These are phyloP conservation scores for Nomada ferruginata DNA, from an alignment of 2,888 invertebrate species.

Conservation along the genomic window DNA sequence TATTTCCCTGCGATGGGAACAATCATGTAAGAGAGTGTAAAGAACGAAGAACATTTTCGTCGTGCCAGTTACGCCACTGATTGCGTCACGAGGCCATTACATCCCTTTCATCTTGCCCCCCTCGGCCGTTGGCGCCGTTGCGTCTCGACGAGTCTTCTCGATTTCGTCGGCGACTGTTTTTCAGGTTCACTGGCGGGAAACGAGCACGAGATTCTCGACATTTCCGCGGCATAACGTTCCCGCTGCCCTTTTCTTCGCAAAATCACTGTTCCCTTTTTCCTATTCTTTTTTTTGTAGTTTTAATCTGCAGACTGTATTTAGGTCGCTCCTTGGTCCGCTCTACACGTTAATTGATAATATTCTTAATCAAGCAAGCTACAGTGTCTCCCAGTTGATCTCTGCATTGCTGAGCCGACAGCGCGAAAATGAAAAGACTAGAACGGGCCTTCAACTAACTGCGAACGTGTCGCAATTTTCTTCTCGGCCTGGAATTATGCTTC, in stretches of 20 bases:
- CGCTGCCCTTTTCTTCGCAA: not conserved
- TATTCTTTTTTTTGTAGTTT: not conserved
- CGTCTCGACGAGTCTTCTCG: constrained; percentile 44
- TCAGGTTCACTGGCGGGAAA: constrained; percentile 47
- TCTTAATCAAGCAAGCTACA: not conserved
- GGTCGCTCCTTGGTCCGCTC: constrained; percentile 1
- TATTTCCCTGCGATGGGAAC: not conserved
- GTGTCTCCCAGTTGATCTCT: constrained; percentile 12
- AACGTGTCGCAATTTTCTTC: constrained; percentile 27
- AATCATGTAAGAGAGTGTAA: not conserved
- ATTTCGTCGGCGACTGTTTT: constrained; percentile 46
- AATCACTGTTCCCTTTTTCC: not conserved
- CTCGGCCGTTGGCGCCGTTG: constrained; percentile 40
- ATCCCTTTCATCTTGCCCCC: constrained; percentile 46
- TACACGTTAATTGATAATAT: constrained; percentile 21
- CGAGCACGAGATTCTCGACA: constrained; percentile 43
- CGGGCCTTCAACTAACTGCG: constrained; percentile 2
- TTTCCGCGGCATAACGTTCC: constrained; percentile 56
- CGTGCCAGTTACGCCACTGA: constrained; percentile 44
- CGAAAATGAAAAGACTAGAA: constrained; percentile 18
- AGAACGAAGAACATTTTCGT: constrained; percentile 18
- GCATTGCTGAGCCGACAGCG: constrained; percentile 17
- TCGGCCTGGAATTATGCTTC: constrained; percentile 40
- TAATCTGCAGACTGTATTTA: constrained; percentile 13
- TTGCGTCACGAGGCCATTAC: constrained; percentile 52